These are phyloP conservation scores for Champsocephalus gunnari DNA, from an alignment of 2,797 vertebrate genomes.

Conservation along the genomic window DNA sequence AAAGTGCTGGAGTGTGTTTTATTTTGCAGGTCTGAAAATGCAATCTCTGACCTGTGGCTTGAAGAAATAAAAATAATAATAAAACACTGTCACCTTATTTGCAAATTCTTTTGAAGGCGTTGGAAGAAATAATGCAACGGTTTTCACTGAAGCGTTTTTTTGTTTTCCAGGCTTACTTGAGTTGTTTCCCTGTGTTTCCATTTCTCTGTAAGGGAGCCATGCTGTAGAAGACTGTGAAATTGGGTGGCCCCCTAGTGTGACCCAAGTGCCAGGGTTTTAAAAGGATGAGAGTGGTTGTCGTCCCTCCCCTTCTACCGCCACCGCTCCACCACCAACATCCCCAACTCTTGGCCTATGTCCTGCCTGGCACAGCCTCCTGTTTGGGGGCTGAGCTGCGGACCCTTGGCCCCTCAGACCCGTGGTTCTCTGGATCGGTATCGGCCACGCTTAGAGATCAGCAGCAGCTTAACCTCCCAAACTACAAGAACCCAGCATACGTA, in stretches of 20 bases:
- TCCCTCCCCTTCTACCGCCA: conserved; percentile 15
- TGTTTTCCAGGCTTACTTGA: conserved; percentile 37
- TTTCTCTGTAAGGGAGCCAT: conserved; percentile 45
- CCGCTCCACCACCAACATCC: not conserved
- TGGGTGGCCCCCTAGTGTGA: conserved; percentile 69
- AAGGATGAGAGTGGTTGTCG: conserved; percentile 63
- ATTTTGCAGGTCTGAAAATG: conserved; percentile 52
- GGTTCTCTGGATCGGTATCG: conserved; percentile 69
- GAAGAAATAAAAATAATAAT: conserved; percentile 5
- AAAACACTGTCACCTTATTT: conserved; percentile 31
- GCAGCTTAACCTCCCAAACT: conserved; percentile 67
- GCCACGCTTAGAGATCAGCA: conserved; percentile 55
- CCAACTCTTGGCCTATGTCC: conserved; percentile 55
- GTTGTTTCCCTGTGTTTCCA: conserved; percentile 54
- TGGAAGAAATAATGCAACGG: conserved; percentile 9
- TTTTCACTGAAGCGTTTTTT: conserved; percentile 10
- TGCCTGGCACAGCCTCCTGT: conserved; percentile 59
- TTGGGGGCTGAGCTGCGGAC: conserved; percentile 65
- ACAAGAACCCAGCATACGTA: conserved; percentile 20
- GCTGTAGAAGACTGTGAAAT: conserved; percentile 70
- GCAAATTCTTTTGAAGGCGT: conserved; percentile 49
- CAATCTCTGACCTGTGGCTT: conserved; percentile 68
- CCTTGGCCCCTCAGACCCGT: conserved; percentile 46
- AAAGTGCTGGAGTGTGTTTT: conserved; percentile 67
- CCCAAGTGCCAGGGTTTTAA: conserved; percentile 65